These are phyloP conservation scores for Orientallactaga bullata DNA, from an alignment of 2,113 vertebrate genomes.

Conservation along the genomic window DNA sequence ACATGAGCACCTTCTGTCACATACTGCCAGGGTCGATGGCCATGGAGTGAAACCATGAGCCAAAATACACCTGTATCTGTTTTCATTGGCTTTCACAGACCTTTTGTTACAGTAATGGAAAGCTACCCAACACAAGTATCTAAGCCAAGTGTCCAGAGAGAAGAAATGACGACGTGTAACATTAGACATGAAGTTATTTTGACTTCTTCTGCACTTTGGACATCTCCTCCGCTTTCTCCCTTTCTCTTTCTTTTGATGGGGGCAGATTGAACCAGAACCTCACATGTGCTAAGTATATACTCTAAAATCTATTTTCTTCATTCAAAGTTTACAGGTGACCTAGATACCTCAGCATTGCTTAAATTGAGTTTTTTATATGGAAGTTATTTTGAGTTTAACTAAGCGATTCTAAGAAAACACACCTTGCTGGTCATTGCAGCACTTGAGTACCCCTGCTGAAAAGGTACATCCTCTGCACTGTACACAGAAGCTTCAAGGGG, in stretches of 20 bases:
- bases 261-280: neutral
- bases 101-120: neutral
- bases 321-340: neutral
- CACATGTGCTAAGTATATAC: neutral
- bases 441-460: neutral
- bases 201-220: neutral
- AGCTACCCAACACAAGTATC: neutral
- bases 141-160: neutral
- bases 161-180: neutral
- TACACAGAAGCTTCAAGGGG: neutral
- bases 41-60: no score
- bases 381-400: conserved; percentile 26
- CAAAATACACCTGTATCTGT: no score
- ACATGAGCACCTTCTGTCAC: no score
- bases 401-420: neutral
- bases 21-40: no score
- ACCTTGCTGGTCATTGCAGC: neutral
- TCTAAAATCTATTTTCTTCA: neutral
- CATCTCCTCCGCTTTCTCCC: neutral
- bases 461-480: neutral
- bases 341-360: neutral
- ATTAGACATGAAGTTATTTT: neutral
- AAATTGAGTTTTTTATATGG: neutral
- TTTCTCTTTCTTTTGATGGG: neutral
- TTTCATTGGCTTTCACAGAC: no score